Evolutionary conservation across 2,888 invertebrate species (phyloP), one percentile per base, ranked within the genome.

Genomic region (Bugulina stolonifera): DNA sequence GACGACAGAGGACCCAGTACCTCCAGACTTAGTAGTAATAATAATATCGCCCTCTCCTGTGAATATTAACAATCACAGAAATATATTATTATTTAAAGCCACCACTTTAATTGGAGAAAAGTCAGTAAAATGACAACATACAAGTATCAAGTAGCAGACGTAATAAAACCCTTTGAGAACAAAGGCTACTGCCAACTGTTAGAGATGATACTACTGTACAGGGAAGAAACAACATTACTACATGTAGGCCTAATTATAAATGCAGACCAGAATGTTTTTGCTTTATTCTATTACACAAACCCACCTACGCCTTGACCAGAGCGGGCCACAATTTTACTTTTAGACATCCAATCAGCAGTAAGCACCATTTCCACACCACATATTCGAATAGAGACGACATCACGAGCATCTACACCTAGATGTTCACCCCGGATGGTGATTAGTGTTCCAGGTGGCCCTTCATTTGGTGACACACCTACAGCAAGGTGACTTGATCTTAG

Each of bases 331-430:
- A 99, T 95, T 87, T 99, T 99, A 82, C 95, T 98, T 43, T 91
- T 89, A 0, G 96, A 94, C 81, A 95, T 94, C 99, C 99, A 99
- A 87, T 98, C 97, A 0, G 95, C 94, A 22, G 96, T 93, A 72
- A 98, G 85, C 35, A 94, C 86, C 81, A 98, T 98, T 81, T 99
- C 97, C 77, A 93, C 92, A 0, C 93, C 96, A 86, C 98, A 98
- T 79, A 99, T 97, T 22, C 10, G 64, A 14, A 64, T 14, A 32
- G 64, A 64, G 5, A 64, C n/a, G 34, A 99, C 86, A 87, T 99
- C 99, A 75, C 89, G 89, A 1, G 90, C 90, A 78, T 90, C 91
- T 54, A 87, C 88, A 29, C 99, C 99, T 69, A 99, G 87, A 87
- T 96, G 92, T 87, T 99, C 99, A 74, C 99, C 95, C 77, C 97